Evolutionary conservation across 2,888 invertebrate genomes (phyloP).

Genomic region (Aspidiotus destructor): DNA sequence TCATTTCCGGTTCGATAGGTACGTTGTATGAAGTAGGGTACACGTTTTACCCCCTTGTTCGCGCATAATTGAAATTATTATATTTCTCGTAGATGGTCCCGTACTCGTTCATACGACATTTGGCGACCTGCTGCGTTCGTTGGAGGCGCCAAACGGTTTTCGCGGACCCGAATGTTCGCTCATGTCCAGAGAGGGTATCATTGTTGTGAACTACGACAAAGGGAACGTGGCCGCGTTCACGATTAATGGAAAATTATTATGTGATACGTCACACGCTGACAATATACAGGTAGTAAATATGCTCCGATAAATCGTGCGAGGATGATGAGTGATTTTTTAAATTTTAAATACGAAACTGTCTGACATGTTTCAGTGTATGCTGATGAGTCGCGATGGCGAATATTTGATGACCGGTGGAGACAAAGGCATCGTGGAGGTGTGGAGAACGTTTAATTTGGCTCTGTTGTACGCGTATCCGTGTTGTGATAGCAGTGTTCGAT

Average conservation of each 20-base stretch:
- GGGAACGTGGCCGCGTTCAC: constrained; percentile 90
- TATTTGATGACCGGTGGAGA: constrained; percentile 97
- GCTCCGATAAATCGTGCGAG: background rate
- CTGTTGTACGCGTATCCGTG: constrained; percentile 96
- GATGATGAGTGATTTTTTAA: too few species aligned
- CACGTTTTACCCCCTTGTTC: background rate
- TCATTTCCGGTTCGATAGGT: constrained; percentile 77
- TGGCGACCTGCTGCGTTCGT: constrained; percentile 87
- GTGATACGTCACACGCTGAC: constrained; percentile 87
- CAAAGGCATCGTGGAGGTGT: constrained; percentile 94
- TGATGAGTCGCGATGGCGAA: constrained; percentile 94
- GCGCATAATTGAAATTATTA: constrained; percentile 3
- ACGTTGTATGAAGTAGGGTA: background rate
- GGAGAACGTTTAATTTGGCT: constrained; percentile 94
- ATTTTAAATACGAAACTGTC: too few species aligned
- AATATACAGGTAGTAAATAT: constrained; percentile 68
- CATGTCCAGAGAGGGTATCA: constrained; percentile 91
- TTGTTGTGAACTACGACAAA: constrained; percentile 85
- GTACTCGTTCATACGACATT: constrained; percentile 96
- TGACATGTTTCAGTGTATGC: constrained; percentile 57
- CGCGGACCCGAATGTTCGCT: constrained; percentile 75
- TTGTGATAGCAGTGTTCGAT: constrained; percentile 88
- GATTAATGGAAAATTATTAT: constrained; percentile 80
- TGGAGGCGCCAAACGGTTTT: constrained; percentile 69
- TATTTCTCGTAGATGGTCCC: constrained; percentile 64